Evolutionary conservation across 2,888 invertebrate genomes (phyloP), one percentile per base, ranked within the genome.

Genomic region (Parelbella ahira): DNA sequence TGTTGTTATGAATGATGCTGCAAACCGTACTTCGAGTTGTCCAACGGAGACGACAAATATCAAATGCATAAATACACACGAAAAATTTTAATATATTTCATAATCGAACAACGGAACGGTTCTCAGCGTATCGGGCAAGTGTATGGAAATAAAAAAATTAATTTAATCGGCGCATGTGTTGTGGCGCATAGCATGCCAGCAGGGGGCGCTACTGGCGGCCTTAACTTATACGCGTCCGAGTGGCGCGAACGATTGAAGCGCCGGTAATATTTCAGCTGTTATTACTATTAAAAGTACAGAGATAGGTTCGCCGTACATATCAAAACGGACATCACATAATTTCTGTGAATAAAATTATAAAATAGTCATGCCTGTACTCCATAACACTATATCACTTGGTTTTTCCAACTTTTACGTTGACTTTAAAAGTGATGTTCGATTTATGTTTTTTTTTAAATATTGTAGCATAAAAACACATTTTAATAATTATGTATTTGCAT

Each of bases 161-260:
- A 64, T 58, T 64, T 60, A 67, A 68, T 70, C 74, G 73, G 69
- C 68, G 61, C 63, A 72, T 69, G 75, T 76, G 76, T 80, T 68
- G 79, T 76, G 68, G 69, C 70, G 67, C 73, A 74, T 82, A 75
- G 68, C 77, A 57, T 51, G 56, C 36, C 82, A 59, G 74, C 79
- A 62, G 83, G 86, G 73, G 83, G 75, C 68, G 83, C 86, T 84
- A 86, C 86, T 59, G 81, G 69, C 53, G 64, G 62, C 59, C 60
- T 57, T 70, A 71, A 71, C 72, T 73, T 71, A 75, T 60, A 54
- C 48, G 49, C 45, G 48, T 44, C 44, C 48, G 47, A 51, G 56
- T 51, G 55, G 54, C 57, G 62, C 51, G 58, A 58, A 59, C 58
- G 54, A 47, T 50, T 32, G 44, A 45, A 51, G 47, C 56, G 56